Evolutionary conservation across 2,113 vertebrate genomes (phyloP), one percentile per base, ranked within the genome.

Genomic region (Gobius niger): DNA sequence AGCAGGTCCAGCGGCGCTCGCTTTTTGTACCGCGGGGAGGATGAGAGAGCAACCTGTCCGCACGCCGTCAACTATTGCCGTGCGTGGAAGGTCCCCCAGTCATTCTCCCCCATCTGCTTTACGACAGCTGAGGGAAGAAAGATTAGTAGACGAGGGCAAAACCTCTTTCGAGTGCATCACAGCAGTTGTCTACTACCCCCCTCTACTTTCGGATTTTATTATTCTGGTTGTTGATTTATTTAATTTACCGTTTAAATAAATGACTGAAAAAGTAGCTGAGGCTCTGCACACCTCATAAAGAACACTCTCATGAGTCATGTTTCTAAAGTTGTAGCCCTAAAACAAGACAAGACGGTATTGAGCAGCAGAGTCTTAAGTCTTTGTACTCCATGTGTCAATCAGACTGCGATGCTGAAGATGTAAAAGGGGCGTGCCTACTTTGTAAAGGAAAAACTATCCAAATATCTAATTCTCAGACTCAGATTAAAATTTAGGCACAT

Each of bases 41-140:
- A 57, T 53, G 67, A 65, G 67, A 65, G 72, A 53, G 63, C 68
- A 80, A 83, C 75, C 79, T 87, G 83, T 82, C 77, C 61, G 63
- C 52, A 67, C 34, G 46, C 59, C 53, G 68, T 57, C 67, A 64
- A 66, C 67, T 72, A 8, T 9, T 9, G 52, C 52, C 53, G 44
- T 59, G 67, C 40, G 7, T 54, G 51, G 57, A 54, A 56, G 57
- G 75, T 16, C 63, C 67, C 72, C 51, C 15, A 42, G 70, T 34
- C 73, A 67, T 47, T 15, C 34, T 15, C 50, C 7, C 57, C 60
- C 72, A 42, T 75, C 71, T 24, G 7, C 46, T 82, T 65, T 44
- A 66, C 62, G 51, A 59, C 11, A 8, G 70, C 47, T 67, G 69
- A 78, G 41, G 67, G 16, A 44, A 24, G 9, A 24, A 8, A 40